Base-by-base conservation (phyloP, 2,113 vertebrate species). In the Scalopus aquaticus region DNA sequence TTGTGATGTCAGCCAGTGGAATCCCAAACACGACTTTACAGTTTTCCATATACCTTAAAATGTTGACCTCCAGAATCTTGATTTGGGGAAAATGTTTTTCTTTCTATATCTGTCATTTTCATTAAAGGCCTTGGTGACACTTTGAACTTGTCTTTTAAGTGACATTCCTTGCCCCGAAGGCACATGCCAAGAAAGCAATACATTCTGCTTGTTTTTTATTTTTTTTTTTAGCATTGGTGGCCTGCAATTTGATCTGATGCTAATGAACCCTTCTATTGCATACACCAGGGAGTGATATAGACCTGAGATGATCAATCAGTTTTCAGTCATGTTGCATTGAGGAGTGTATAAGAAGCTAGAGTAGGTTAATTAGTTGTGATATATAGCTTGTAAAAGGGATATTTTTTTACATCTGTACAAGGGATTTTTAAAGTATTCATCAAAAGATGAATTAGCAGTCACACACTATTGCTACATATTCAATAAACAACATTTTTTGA, bases 31-130 rank as follows among this genome's bases (percentile, higher is more conserved):
- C 87, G 39, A 46, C 17, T 54, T 81, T 39, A 76, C 20, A 39
- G 26, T 85, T 80, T 49, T 80, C 90, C 56, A 32, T 64, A 85
- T 54, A n/a, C 54, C 80, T 90, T 85, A 30, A 94, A 92, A 74
- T 60, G 13, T 74, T 46, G n/a, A 73, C 56, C 28, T 84, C 78
- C 37, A 35, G 46, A 73, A 51, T 30, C 58, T 79, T 76, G 51
- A 69, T 92, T 84, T 79, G 35, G 64, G 58, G 24, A 65, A 65
- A 65, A 83, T 51, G 2, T 37, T 80, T 54, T 37, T 72, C 54
- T 84, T 96, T 60, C 37, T 79, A 39, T 79, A 58, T 67, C 39
- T 15, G 54, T 88, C 20, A 26, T 78, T 88, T 73, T 67, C 58
- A 88, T 16, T 84, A 19, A 58, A 88, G 46, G 72, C 72, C 13